A percentile compares a stretch with the other conserved stretches of the same genome.
Evolutionary conservation across 2,888 invertebrate genomes (phyloP).

Genomic region (Mystacides longicornis): DNA sequence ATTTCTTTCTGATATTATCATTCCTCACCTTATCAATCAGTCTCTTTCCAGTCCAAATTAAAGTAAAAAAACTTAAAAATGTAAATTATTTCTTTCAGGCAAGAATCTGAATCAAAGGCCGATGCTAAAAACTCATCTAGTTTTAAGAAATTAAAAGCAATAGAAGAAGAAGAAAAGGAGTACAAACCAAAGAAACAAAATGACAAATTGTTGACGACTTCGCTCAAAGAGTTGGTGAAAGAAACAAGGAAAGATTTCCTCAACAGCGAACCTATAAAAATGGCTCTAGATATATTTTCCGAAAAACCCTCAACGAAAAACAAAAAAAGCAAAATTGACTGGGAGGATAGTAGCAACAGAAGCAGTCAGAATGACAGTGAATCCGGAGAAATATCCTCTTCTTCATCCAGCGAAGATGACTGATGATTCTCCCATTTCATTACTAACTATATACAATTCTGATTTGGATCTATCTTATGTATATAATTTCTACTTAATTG

Average conservation of each 20-base stretch:
- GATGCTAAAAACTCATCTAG: constrained; percentile 23
- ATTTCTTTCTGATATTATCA: too few species aligned
- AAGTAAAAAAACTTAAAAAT: background rate
- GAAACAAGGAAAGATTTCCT: constrained; percentile 24
- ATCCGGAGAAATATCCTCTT: background rate
- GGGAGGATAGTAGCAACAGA: constrained; percentile 7
- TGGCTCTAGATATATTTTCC: constrained; percentile 24
- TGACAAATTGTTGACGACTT: constrained; percentile 20
- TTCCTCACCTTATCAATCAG: too few species aligned
- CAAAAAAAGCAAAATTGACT: background rate
- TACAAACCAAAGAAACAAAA: constrained; percentile 17
- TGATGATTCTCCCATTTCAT: too few species aligned
- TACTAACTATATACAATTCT: too few species aligned
- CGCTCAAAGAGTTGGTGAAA: constrained; percentile 23
- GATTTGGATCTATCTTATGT: too few species aligned
- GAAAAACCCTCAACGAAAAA: constrained; percentile 12
- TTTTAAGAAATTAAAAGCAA: constrained; percentile 22
- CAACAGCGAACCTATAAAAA: constrained; percentile 21
- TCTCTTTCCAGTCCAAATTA: too few species aligned
- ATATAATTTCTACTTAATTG: too few species aligned
- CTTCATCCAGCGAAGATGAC: constrained; percentile 1
- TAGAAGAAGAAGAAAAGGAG: constrained; percentile 12
- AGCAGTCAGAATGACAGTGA: constrained; percentile 1
- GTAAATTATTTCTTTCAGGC: constrained; percentile 6
- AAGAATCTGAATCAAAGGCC: constrained; percentile 21